Conservation (phyloP, 2,888 invertebrate genomes). For the Nymphalis c-album region DNA sequence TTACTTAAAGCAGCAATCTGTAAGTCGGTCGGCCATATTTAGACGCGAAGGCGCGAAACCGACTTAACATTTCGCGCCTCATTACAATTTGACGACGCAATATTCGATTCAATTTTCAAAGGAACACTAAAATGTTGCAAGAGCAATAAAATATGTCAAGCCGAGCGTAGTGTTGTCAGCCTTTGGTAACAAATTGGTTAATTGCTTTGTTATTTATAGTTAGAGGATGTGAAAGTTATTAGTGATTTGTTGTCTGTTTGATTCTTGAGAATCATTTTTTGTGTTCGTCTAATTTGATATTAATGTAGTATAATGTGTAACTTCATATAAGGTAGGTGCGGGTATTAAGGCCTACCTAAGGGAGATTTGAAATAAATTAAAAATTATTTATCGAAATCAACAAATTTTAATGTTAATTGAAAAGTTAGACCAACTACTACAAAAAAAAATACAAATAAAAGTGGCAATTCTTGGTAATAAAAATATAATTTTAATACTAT, state of each 20-base stretch:
- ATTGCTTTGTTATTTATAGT: constrained; percentile 58
- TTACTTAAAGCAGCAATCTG: no score
- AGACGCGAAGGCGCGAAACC: constrained; percentile 65
- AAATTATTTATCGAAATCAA: no score
- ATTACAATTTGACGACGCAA: constrained; percentile 64
- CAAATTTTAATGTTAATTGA: no score
- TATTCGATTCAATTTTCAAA: constrained; percentile 74
- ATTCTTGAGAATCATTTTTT: not conserved
- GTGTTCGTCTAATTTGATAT: not conserved
- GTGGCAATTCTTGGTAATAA: no score
- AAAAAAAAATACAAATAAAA: no score
- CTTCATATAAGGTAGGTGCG: no score
- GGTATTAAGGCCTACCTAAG: no score
- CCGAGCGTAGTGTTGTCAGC: constrained; percentile 65
- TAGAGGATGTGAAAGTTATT: constrained; percentile 42
- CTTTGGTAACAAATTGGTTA: constrained; percentile 74
- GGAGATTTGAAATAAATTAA: no score
- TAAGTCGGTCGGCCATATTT: constrained; percentile 54
- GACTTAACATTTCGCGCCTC: constrained; percentile 62
- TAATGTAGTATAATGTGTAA: not conserved
- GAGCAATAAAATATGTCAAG: constrained; percentile 65
- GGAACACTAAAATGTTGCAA: constrained; percentile 74
- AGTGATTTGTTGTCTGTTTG: constrained; percentile 30
- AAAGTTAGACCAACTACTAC: no score
- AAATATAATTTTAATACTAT: no score